Evolutionary conservation across 2,113 vertebrate genomes (phyloP), one percentile per base, ranked within the genome.

Genomic region (Collichthys lucidus): DNA sequence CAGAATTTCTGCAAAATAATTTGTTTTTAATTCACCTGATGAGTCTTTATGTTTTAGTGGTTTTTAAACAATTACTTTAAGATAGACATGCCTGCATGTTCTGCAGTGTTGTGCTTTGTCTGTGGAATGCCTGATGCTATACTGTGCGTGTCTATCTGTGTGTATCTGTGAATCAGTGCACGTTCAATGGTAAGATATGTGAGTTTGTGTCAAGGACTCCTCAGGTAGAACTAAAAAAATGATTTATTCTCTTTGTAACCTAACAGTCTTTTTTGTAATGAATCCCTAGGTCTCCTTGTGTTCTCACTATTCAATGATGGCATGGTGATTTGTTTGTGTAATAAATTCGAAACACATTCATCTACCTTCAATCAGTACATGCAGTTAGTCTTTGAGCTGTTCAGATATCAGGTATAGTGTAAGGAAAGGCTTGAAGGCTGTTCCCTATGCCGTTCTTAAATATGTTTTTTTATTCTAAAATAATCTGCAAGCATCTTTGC

Each of bases 331-430:
- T 50, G 42, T 56, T 61, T 35, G 16, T 60, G 24, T 64, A 35
- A 16, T 8, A 60, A 6, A 49, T 1, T 78, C 42, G 55, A 80
- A 78, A 76, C 17, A 64, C 84, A 78, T 79, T 88, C 5, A 73
- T 66, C 42, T 59, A 61, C 52, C 68, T 44, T 74, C 44, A 59
- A 62, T 69, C 72, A 66, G 69, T 64, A 83, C 44, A 57, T 2
- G 24, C 12, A 63, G 35, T 63, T 74, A 46, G 6, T 60, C 5
- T 62, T 50, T 49, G 19, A 77, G 56, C 22, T 7, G 22, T 61
- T 80, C 19, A 52, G 31, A 40, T 11, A 29, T 74, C 55, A 57
- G 17, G 17, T 52, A 12, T 14, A 60, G 20, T n/a, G 8, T 49
- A 14, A 70, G 26, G 17, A 26, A 69, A 57, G 59, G 19, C 47